These are phyloP conservation scores for Sebastes cheni DNA, from an alignment of 2,797 vertebrate species.

Conservation along the genomic window DNA sequence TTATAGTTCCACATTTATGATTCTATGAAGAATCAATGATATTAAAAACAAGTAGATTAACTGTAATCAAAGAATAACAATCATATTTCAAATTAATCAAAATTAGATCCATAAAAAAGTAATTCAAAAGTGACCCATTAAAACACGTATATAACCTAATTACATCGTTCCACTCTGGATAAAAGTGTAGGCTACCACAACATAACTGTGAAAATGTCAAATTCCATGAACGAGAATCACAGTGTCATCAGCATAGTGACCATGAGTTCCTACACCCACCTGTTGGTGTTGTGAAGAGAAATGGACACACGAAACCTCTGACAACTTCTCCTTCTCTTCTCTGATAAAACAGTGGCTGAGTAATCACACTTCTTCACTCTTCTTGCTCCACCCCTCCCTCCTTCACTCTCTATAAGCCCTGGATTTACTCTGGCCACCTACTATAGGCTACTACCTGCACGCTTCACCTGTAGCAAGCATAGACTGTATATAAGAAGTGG, in stretches of 20 bases:
- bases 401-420: conserved; percentile 13
- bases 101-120: neutral
- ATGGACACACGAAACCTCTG: neutral
- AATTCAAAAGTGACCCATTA: neutral
- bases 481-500: too few relatives aligned
- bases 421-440: conserved; percentile 13
- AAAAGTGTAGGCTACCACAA: neutral
- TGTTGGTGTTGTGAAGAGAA: neutral
- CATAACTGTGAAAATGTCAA: neutral
- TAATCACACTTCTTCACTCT: conserved; percentile 3
- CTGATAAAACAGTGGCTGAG: neutral
- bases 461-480: neutral
- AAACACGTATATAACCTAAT: neutral
- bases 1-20: too few relatives aligned
- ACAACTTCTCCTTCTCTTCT: neutral
- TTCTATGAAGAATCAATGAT: too few relatives aligned
- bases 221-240: neutral
- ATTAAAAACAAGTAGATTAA: fast-evolving
- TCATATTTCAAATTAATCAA: neutral
- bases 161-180: neutral
- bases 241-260: neutral
- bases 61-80: too few relatives aligned
- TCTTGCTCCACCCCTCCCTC: neutral
- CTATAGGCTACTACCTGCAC: neutral
- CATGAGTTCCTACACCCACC: conserved; percentile 12